phyloP scores from a whole-genome alignment of 2,113 vertebrate species.

The Pseudorasbora parva region DNA sequence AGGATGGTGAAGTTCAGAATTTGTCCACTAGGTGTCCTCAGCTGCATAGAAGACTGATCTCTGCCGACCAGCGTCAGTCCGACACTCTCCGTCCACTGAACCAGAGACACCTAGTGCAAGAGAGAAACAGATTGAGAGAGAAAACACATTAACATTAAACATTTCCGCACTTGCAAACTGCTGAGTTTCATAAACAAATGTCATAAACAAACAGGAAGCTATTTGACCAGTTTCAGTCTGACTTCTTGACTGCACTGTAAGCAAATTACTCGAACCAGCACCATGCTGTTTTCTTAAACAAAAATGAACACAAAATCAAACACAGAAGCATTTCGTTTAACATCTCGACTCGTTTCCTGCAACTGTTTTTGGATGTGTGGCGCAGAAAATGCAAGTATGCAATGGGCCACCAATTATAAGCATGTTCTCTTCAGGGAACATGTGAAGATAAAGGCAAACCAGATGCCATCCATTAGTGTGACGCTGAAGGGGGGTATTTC shows the following conservation, averaged over 20 bases:
- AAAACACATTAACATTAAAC: background rate
- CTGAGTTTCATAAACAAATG: background rate
- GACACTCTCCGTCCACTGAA: conserved; percentile 97
- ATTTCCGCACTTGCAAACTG: background rate
- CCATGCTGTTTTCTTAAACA: background rate
- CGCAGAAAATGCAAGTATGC: conserved; percentile 24
- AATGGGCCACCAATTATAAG: conserved; percentile 28
- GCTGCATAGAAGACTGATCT: conserved; percentile 96
- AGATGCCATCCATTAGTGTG: conserved; percentile 68
- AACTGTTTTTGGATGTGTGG: conserved; percentile 18
- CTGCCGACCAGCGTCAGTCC: conserved; percentile 94
- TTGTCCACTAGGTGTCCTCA: conserved; percentile 97
- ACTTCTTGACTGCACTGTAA: background rate
- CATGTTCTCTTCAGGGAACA: conserved; percentile 48
- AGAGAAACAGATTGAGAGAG: background rate
- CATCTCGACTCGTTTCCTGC: conserved; percentile 3
- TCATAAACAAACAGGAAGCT: conserved; percentile 21
- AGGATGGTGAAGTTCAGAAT: conserved; percentile 97
- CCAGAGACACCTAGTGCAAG: conserved; percentile 88
- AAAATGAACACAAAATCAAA: background rate
- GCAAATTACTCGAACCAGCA: background rate
- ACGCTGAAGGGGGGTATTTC: conserved; percentile 52
- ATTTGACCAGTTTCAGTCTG: background rate
- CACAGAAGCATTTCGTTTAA: background rate
- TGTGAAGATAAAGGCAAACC: conserved; percentile 58